A percentile compares a stretch with the other conserved stretches of the same genome.
Evolutionary conservation across 2,888 invertebrate species (phyloP).

Genomic region (Ditylenchus weischeri): DNA sequence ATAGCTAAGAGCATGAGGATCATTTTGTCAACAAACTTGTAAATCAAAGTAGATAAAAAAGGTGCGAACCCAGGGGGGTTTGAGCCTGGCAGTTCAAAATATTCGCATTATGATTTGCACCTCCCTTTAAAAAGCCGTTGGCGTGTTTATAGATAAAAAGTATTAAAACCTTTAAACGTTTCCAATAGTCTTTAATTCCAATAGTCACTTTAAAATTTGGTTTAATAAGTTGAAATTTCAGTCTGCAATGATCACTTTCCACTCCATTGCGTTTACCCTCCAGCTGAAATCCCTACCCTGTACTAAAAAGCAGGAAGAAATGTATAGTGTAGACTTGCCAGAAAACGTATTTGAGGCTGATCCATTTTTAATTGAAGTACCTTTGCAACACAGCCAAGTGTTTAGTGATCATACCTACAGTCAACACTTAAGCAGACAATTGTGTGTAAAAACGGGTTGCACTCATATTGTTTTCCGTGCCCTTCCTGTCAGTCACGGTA

Average conservation of each 20-base stretch:
- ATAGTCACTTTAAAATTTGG: too few species aligned
- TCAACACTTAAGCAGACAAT: slow-evolving; percentile 9
- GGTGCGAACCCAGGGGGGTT: too few species aligned
- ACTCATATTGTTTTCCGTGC: slow-evolving; percentile 22
- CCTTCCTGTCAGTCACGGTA: slow-evolving; percentile 18
- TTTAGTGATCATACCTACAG: slow-evolving; percentile 7
- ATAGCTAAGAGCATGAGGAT: too few species aligned
- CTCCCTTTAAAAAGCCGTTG: too few species aligned
- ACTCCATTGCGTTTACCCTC: slow-evolving; percentile 23
- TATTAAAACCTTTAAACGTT: too few species aligned
- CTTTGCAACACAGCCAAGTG: slow-evolving; percentile 6
- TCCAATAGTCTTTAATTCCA: too few species aligned
- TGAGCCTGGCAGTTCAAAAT: too few species aligned
- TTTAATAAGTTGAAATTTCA: slow-evolving; percentile 6
- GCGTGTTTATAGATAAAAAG: too few species aligned
- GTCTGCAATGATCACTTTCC: slow-evolving; percentile 29
- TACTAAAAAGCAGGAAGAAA: slow-evolving; percentile 8
- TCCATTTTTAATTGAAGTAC: slow-evolving; percentile 24
- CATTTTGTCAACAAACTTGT: too few species aligned
- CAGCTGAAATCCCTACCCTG: slow-evolving; percentile 22
- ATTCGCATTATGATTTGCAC: too few species aligned
- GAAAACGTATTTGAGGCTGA: slow-evolving; percentile 14
- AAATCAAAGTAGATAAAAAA: too few species aligned
- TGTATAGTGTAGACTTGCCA: background rate
- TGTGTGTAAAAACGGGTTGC: slow-evolving; percentile 19